Evolutionary conservation across 2,888 invertebrate species (phyloP), one percentile per base, ranked within the genome.

Genomic region (Pammene aurita): DNA sequence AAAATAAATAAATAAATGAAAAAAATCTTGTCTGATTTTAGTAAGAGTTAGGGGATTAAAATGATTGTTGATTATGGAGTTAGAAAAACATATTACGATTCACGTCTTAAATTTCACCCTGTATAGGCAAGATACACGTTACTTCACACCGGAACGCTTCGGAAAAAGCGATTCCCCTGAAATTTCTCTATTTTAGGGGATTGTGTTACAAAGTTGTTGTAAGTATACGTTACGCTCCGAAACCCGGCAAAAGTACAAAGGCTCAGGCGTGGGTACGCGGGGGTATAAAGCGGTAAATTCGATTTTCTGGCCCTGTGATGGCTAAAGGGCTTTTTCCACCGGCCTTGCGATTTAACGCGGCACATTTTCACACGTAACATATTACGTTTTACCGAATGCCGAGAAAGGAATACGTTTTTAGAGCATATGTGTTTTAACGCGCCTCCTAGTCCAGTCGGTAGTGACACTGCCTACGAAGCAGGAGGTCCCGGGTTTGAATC

Each of bases 211-310:
- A 82, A 83, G 80, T 86, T 86, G 84, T 75, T 83, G 80, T 83
- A n/a, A n/a, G n/a, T n/a, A 79, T 80, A 81, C 80, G 84, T 80
- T 81, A 87, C 84, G 86, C 84, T 87, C 87, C 85, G 81, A 87
- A 86, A 76, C 81, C 75, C 77, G 75, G 80, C 82, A 83, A 82
- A 85, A 83, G 82, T 82, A 80, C 81, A 83, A 84, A 84, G 82
- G 83, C 46, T 64, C 48, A 60, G 16, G 62, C 76, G 79, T 26
- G 71, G 73, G 73, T 78, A 79, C 78, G 79, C 76, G 79, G 74
- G 72, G 72, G 82, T 85, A 85, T 80, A 84, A 78, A 83, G 84
- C 86, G 86, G 90, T 88, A 90, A 91, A 91, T 91, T 89, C 86
- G 87, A 91, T 91, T 91, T 90, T 91, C 87, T 87, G 84, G 83